Evolutionary conservation across 2,888 invertebrate species (phyloP), one percentile per base, ranked within the genome.

Genomic region (Ferdinandea cuprea): DNA sequence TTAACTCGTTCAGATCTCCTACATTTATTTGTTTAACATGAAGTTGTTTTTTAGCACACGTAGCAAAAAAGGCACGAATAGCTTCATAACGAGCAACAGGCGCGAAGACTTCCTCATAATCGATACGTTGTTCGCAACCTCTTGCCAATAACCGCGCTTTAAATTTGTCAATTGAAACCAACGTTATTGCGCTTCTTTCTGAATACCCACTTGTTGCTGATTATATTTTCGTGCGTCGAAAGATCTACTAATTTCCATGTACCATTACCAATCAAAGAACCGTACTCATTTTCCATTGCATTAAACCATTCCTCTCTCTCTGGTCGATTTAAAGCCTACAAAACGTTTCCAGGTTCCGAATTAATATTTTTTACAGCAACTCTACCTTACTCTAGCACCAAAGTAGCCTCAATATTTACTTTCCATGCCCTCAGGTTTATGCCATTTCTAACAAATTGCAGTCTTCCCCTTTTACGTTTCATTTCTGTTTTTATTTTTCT

Each of bases 281-380:
- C n/a, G n/a, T 42, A 63, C 42, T 74, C 74, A 1, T n/a, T 37
- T 2, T 74, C 37, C 42, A 80, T 80, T 1, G 74, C 74, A 42
- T 58, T 9, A 15, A 63, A 13, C 74, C 69, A 77, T n/a, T 56
- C 48, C 1, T 46, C 9, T 21, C 28, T 56, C 2, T 76, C 50
- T 40, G 15, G 11, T n/a, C n/a, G n/a, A n/a, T n/a, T n/a, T n/a
- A n/a, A n/a, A n/a, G n/a, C 76, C 11, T 76, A 21, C 6, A 15
- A 28, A 13, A 74, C 32, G 3, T 46, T 25, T 19, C 15, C 1
- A 28, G 72, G 48, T 19, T 56, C 25, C 17, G 21, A 28, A n/a
- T 54, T 44, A 30, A 1, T 28, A n/a, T 50, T 19, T 21, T 37
- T 15, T 5, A 7, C 25, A 9, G 54, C 52, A 32, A 63, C 32